Percentiles rank a stretch among this genome's conserved stretches.
Conservation (phyloP, 2,797 vertebrate genomes). For the Podargus strigoides region DNA sequence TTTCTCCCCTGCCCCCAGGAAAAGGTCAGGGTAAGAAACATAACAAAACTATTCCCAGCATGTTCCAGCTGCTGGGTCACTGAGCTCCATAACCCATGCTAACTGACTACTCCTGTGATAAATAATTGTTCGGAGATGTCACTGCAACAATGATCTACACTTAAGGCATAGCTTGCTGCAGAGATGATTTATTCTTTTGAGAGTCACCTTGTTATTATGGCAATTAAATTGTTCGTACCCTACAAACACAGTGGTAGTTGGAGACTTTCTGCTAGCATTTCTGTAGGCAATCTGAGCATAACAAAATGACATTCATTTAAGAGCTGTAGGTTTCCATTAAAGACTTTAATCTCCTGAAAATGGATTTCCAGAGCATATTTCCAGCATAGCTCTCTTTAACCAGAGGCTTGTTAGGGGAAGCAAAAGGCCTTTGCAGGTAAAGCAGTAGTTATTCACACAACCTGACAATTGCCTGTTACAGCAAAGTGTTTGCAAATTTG, state of each 20-base stretch:
- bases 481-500: not conserved
- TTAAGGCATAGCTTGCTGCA: not conserved
- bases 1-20: not conserved
- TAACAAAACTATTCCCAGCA: not conserved
- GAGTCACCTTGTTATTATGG: conserved; percentile 17
- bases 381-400: not conserved
- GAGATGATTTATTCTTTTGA: conserved; percentile 10
- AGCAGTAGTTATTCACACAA: not conserved
- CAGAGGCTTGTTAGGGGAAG: not conserved
- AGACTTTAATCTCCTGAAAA: conserved; percentile 11
- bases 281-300: not conserved
- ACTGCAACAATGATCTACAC: not conserved
- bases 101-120: not conserved
- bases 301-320: not conserved
- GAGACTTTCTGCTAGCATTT: not conserved
- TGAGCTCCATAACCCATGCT: not conserved
- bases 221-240: conserved; percentile 41
- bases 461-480: not conserved
- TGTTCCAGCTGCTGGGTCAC: not conserved
- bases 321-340: not conserved
- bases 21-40: not conserved
- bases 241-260: not conserved
- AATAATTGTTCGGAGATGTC: not conserved
- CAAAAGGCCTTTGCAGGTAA: not conserved
- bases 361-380: not conserved